A percentile compares a stretch with the other conserved stretches of the same genome.
phyloP scores from a whole-genome alignment of 2,113 vertebrate genomes.

The Paradoxurus hermaphroditus region DNA sequence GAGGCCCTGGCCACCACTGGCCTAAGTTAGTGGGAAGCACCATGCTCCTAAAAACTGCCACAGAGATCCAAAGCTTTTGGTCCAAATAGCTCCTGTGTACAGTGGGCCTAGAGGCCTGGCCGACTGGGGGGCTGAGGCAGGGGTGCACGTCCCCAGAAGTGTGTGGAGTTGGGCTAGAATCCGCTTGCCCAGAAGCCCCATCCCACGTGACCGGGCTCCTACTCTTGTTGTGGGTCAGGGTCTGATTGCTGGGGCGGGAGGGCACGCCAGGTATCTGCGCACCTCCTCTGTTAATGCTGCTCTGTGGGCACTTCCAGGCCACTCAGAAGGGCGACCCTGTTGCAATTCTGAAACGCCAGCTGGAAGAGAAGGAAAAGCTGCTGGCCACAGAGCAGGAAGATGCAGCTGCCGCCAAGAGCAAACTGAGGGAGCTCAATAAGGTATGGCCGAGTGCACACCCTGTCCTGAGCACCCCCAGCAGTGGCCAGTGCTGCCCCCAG shows the following conservation, averaged over 20 bases:
- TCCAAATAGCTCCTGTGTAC: not conserved
- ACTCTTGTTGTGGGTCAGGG: not conserved
- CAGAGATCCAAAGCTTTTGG: not conserved
- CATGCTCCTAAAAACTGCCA: not conserved
- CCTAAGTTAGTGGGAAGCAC: not conserved
- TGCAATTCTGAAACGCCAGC: slow-evolving; percentile 90
- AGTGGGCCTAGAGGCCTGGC: accelerated
- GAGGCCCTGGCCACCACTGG: not conserved
- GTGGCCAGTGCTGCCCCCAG: not conserved
- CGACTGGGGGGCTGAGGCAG: not conserved
- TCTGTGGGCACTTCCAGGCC: slow-evolving; percentile 84
- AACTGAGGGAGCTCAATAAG: slow-evolving; percentile 91
- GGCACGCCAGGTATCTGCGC: not conserved
- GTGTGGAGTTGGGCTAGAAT: not conserved
- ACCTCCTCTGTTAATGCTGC: not conserved
- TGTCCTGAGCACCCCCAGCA: no score
- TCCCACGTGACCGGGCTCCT: not conserved
- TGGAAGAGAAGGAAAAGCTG: slow-evolving; percentile 95
- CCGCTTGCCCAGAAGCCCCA: not conserved
- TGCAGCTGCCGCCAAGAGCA: slow-evolving; percentile 85
- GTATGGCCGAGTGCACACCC: slow-evolving; percentile 66
- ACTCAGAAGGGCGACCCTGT: slow-evolving; percentile 94
- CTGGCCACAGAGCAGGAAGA: slow-evolving; percentile 91
- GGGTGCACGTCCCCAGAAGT: accelerated
- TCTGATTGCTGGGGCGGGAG: not conserved